These are phyloP conservation scores for Anthonomus grandis DNA, from an alignment of 1,140 invertebrate species.

Conservation along the genomic window DNA sequence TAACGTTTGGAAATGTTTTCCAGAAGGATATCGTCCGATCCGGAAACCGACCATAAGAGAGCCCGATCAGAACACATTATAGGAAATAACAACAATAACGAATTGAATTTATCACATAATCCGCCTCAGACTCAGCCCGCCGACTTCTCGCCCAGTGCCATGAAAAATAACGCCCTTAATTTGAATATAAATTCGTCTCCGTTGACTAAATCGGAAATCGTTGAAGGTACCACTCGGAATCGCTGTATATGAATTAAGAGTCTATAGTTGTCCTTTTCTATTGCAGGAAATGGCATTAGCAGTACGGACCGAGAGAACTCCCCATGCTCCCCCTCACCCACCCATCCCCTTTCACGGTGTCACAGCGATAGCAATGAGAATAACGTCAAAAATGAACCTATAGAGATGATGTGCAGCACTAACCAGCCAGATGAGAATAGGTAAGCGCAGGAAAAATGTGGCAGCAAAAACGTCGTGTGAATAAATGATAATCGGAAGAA, in stretches of 20 bases:
- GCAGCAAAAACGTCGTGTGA: too few species aligned
- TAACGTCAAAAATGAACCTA: conserved; percentile 74
- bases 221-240: conserved; percentile 24
- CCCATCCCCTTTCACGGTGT: conserved; percentile 35
- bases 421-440: conserved; percentile 61
- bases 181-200: conserved; percentile 40
- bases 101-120: conserved; percentile 49
- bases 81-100: conserved; percentile 58
- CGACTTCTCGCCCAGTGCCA: conserved; percentile 63
- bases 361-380: conserved; percentile 48
- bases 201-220: conserved; percentile 25
- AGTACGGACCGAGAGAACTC: conserved; percentile 54
- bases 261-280: neutral
- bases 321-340: conserved; percentile 52
- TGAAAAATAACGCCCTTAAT: conserved; percentile 45
- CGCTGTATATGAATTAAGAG: neutral
- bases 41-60: conserved; percentile 60
- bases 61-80: conserved; percentile 48
- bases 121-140: conserved; percentile 61
- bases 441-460: too few species aligned
- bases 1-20: conserved; percentile 1
- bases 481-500: too few species aligned
- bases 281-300: conserved; percentile 54
- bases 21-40: conserved; percentile 55
- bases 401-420: conserved; percentile 69